Percentiles rank a stretch among this genome's conserved stretches.
phyloP scores from a whole-genome alignment of 2,797 vertebrate genomes.

The Sebastes paucispinis region DNA sequence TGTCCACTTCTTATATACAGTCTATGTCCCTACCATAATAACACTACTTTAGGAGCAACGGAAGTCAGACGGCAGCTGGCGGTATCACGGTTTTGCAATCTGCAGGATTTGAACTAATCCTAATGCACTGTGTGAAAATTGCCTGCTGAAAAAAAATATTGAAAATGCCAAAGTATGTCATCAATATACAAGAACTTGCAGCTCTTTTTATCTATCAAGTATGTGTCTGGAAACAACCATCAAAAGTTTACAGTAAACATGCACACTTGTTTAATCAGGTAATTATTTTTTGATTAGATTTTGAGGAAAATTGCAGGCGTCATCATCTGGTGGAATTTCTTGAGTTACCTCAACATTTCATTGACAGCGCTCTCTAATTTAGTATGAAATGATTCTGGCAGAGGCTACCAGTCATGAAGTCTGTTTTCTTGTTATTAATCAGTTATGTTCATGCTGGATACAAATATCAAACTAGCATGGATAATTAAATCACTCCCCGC shows the following conservation, averaged over 20 bases:
- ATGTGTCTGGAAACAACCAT: conserved; percentile 10
- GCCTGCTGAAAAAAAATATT: neutral
- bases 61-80: neutral
- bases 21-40: neutral
- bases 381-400: conserved; percentile 14
- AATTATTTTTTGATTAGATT: conserved; percentile 1
- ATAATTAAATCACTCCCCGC: conserved; percentile 56
- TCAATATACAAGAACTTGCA: conserved; percentile 11
- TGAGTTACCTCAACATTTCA: conserved; percentile 16
- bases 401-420: conserved; percentile 34
- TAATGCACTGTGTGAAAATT: neutral
- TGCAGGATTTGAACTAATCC: neutral
- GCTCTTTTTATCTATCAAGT: conserved; percentile 34
- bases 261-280: neutral
- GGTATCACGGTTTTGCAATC: neutral
- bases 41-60: neutral
- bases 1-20: no score
- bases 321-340: neutral
- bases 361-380: conserved; percentile 11
- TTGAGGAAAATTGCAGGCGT: neutral
- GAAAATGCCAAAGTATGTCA: neutral
- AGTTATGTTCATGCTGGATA: conserved; percentile 40
- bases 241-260: neutral
- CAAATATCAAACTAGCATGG: conserved; percentile 51
- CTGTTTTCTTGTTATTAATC: conserved; percentile 54